A percentile compares a stretch with the other conserved stretches of the same genome.
Evolutionary conservation across 2,113 vertebrate genomes (phyloP).

Genomic region (Gambusia holbrooki): DNA sequence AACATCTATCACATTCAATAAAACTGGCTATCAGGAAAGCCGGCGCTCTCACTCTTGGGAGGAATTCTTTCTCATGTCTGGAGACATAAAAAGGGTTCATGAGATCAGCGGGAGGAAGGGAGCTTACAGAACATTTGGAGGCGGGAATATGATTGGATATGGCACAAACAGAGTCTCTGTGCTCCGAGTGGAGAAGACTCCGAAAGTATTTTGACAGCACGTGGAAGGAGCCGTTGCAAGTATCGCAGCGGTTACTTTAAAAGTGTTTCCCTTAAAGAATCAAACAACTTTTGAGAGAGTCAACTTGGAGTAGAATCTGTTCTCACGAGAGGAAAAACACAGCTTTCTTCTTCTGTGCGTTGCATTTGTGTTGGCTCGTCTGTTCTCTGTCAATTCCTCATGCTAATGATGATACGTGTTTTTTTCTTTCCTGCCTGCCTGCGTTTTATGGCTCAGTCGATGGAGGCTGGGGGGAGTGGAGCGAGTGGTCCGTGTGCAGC

Average conservation of each 20-base stretch:
- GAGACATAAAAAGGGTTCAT: constrained; percentile 58
- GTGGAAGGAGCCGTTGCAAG: constrained; percentile 34
- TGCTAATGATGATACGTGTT: not conserved
- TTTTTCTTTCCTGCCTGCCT: constrained; percentile 14
- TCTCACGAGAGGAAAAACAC: not conserved
- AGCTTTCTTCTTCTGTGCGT: not conserved
- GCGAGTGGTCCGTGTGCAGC: constrained; percentile 88
- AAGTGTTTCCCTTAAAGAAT: constrained; percentile 17
- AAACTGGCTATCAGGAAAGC: constrained; percentile 55
- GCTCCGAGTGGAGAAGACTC: constrained; percentile 21
- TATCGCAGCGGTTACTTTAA: constrained; percentile 21
- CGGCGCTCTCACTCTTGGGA: constrained; percentile 49
- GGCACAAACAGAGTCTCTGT: constrained; percentile 46
- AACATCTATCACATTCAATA: constrained; percentile 51
- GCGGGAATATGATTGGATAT: constrained; percentile 57
- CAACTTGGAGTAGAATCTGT: not conserved
- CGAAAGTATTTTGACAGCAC: constrained; percentile 16
- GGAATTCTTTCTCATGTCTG: constrained; percentile 29
- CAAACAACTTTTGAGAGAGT: constrained; percentile 12
- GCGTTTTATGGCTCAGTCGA: constrained; percentile 75
- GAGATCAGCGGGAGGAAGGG: constrained; percentile 64
- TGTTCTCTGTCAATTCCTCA: not conserved
- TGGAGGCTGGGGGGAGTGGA: constrained; percentile 91
- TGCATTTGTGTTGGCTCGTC: not conserved
- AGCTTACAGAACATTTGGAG: constrained; percentile 47